Evolutionary conservation across 92 coral and sea anemone genomes (phyloP).

Genomic region (Porites rus): DNA sequence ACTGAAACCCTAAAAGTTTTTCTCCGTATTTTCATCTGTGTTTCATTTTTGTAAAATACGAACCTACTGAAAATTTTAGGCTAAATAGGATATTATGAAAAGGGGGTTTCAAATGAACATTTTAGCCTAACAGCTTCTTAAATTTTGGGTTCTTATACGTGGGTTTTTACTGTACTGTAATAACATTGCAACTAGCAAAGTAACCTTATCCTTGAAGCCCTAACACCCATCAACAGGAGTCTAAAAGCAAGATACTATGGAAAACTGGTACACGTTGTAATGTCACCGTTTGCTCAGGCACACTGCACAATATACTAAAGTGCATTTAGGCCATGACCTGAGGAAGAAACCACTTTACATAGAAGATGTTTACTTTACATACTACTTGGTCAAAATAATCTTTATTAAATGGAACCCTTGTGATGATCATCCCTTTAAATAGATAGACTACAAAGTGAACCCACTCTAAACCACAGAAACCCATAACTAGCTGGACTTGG

Average conservation of each 20-base stretch:
- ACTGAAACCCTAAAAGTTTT: background rate
- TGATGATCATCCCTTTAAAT: conserved; percentile 43
- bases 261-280: too few relatives aligned
- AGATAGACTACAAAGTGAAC: conserved; percentile 52
- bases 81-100: too few relatives aligned
- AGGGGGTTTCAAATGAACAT: too few relatives aligned
- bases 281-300: too few relatives aligned
- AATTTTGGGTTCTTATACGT: too few relatives aligned
- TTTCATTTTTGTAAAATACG: background rate
- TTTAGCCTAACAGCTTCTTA: too few relatives aligned
- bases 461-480: conserved; percentile 37
- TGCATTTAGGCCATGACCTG: background rate
- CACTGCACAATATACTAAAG: background rate
- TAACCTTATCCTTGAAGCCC: too few relatives aligned
- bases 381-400: conserved; percentile 38
- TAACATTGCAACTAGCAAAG: too few relatives aligned
- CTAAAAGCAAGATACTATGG: too few relatives aligned
- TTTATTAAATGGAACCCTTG: conserved; percentile 44
- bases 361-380: conserved; percentile 37
- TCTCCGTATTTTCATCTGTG: background rate
- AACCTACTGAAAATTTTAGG: too few relatives aligned
- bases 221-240: too few relatives aligned
- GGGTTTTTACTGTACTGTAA: too few relatives aligned
- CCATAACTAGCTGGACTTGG: conserved; percentile 63
- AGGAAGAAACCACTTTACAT: conserved; percentile 40